Evolutionary conservation across 2,797 vertebrate species (phyloP), one percentile per base, ranked within the genome.

Genomic region (Myotis findleyi): DNA sequence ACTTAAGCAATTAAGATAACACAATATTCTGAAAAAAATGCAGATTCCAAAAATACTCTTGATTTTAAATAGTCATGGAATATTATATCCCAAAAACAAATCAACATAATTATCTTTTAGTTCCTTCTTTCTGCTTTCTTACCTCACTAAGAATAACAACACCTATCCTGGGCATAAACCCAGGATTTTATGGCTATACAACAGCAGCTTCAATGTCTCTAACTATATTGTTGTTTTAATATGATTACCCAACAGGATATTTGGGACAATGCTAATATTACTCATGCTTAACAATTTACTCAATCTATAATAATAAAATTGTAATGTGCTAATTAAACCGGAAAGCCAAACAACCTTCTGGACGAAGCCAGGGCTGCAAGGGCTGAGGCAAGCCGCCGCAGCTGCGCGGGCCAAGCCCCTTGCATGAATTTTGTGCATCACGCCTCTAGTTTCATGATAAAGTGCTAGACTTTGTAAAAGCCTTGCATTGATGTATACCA

Each of bases 111-210:
- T 76, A 55, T n/a, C 83, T 0, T 20, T 84, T 82, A 66, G 73
- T 97, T 82, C 44, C 75, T 96, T 77, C 64, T 59, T 97, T 94
- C 51, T 25, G 55, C 87, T 80, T 93, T 57, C 87, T 97, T 96
- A 83, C 93, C 76, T 96, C 95, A 95, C 95, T 41, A 68, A 96
- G 71, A 95, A 96, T 94, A 81, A 93, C 93, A 94, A 41, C 44
- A 93, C 90, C 38, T 79, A 92, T 95, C 33, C 72, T 79, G 64
- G 30, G 27, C 93, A 96, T 53, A 96, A 94, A 95, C 73, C 87
- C 95, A 95, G 41, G 72, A 89, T 85, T 80, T 91, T 88, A 94
- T 77, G 84, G 25, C 55, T 81, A 80, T 93, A 93, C 41, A 93
- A 86, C 11, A 38, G 68, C 36, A 33, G 73, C 77, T 96, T 93